phyloP scores from a whole-genome alignment of 2,113 vertebrate species.

The Dryoscopus gambensis region DNA sequence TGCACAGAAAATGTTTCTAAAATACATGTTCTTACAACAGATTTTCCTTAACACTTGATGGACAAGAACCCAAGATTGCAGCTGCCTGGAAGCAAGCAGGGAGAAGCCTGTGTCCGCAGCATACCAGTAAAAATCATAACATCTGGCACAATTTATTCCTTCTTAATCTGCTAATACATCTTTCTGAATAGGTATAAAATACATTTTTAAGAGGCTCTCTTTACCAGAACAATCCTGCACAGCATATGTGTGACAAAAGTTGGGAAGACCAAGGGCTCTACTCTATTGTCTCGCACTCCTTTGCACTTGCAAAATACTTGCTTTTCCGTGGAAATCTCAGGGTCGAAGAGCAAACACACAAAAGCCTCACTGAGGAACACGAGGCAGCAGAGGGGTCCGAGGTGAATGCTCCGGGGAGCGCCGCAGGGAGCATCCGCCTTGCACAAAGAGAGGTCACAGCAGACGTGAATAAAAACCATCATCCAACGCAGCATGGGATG shows the following conservation, averaged over 20 bases:
- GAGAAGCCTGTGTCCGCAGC: neutral
- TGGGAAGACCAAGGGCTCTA: neutral
- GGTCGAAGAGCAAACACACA: neutral
- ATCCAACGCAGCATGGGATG: neutral
- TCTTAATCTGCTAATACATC: neutral
- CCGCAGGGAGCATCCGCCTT: neutral
- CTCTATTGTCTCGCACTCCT: fast-evolving
- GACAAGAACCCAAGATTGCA: neutral
- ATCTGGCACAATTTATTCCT: neutral
- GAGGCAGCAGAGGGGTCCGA: neutral
- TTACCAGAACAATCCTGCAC: neutral
- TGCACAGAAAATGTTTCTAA: constrained; percentile 58
- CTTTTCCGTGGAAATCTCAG: neutral
- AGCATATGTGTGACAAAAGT: fast-evolving
- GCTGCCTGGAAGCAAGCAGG: neutral
- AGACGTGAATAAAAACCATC: neutral
- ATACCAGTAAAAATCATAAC: neutral
- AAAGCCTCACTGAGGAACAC: neutral
- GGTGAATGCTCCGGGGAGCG: neutral
- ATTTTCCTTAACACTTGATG: neutral
- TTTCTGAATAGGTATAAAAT: neutral
- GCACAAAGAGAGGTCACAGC: neutral
- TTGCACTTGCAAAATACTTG: neutral
- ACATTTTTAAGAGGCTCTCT: neutral
- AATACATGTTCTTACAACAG: neutral